Evolutionary conservation across 2,113 vertebrate species (phyloP), one percentile per base, ranked within the genome.

Genomic region (Macheiramphus alcinus): DNA sequence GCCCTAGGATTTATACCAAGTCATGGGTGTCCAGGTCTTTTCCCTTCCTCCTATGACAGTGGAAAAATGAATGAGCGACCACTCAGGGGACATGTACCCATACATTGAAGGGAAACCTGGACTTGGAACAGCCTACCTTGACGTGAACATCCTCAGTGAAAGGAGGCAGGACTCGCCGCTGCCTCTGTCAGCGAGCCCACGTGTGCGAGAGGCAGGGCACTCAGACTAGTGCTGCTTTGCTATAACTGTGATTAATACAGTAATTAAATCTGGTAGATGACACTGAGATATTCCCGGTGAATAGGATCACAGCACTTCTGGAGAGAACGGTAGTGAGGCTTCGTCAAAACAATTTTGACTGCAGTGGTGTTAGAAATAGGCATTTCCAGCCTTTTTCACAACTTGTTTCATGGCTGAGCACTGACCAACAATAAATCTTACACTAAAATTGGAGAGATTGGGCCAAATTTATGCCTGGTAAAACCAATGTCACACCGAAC

Each of bases 11-110:
- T 79, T 80, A 15, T 20, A 50, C 4, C 21, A 12, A 31, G 29
- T 40, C 63, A 25, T 4, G 13, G 47, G 3, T 1, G 2, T 43
- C 58, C 26, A 34, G 36, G 34, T 36, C 47, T 67, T 14, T 59
- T 65, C 36, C n/a, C 18, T 58, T 83, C 72, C 16, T 55, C 16
- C 26, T n/a, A 2, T 66, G 52, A 27, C 42, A 63, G 20, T 9
- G 38, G 25, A 8, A 53, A 53, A 43, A 52, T 8, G 34, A 47
- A 40, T 29, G 58, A 84, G 27, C 9, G 48, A 40, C 36, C 36
- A 34, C 26, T 2, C 0, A 2, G 34, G 55, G 40, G 58, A 25
- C 21, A 52, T 13, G 27, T 17, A 14, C 13, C 36, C 1, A 2
- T 52, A 12, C 1, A 5, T 8, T 40, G 55, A 34, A 59, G 76